Conservation (phyloP, 2,888 invertebrate species). For the Patella caerulea region DNA sequence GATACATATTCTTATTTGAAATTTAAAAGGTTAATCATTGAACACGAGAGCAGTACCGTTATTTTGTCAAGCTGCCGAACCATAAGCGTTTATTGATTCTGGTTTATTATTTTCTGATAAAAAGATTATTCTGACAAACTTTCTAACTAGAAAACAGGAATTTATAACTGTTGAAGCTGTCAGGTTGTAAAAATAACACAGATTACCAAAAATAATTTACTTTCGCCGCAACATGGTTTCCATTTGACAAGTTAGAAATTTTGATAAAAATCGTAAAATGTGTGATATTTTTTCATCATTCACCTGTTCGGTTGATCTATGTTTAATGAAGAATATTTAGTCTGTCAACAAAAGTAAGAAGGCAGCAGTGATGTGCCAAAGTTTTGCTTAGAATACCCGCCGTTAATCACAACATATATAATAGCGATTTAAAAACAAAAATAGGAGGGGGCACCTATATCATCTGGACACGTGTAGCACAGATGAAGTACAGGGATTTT, state of each 20-base stretch:
- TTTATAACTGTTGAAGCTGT: not conserved
- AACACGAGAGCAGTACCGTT: no score
- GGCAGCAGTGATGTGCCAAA: constrained; percentile 5
- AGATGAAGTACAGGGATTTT: not conserved
- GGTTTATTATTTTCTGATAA: no score
- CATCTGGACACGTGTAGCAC: no score
- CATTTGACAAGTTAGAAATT: constrained; percentile 7
- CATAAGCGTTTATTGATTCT: no score
- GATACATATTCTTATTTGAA: no score
- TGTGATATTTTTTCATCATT: not conserved
- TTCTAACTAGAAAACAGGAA: no score
- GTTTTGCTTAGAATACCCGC: not conserved
- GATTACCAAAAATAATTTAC: not conserved
- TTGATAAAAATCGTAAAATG: not conserved
- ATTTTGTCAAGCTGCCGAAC: no score
- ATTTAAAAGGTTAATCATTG: no score
- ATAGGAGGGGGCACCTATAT: no score
- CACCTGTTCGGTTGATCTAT: constrained; percentile 1
- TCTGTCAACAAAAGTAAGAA: constrained; percentile 1
- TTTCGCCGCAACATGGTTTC: constrained; percentile 4
- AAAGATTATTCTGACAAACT: no score
- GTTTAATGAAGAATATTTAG: constrained; percentile 4
- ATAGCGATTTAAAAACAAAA: constrained; percentile 2
- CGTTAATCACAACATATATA: constrained; percentile 7
- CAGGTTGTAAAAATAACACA: constrained; percentile 1